Conservation (phyloP, 2,797 vertebrate genomes). For the Meriones psammophilus region DNA sequence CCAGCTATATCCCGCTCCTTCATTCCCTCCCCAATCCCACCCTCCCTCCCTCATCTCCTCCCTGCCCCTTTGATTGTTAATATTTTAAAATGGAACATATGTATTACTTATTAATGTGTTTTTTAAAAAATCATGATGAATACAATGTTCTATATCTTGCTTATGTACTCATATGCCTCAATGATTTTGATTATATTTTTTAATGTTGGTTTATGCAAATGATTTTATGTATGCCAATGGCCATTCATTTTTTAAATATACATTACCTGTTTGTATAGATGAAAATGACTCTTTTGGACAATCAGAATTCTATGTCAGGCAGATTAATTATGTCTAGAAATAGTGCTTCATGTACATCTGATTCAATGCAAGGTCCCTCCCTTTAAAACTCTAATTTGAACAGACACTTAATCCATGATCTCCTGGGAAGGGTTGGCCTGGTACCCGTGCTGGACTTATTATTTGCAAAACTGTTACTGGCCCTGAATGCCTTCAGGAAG, state of each 20-base stretch:
- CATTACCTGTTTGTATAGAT: slow-evolving; percentile 35
- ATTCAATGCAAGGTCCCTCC: background rate
- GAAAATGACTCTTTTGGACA: background rate
- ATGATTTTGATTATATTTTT: slow-evolving; percentile 41
- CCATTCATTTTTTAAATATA: slow-evolving; percentile 1
- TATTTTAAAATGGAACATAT: slow-evolving; percentile 57
- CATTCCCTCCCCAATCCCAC: too few species aligned
- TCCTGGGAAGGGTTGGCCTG: background rate
- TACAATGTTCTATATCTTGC: background rate
- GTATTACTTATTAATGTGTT: background rate
- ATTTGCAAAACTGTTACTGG: background rate
- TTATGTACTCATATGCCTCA: background rate
- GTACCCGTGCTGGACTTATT: background rate
- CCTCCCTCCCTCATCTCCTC: too few species aligned
- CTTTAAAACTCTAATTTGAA: background rate
- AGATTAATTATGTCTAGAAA: slow-evolving; percentile 38
- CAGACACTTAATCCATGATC: background rate
- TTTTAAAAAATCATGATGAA: slow-evolving; percentile 52
- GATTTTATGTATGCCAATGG: slow-evolving; percentile 12
- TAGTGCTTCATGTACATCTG: background rate
- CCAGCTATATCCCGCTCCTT: too few species aligned
- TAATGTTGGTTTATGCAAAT: background rate
- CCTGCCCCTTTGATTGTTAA: too few species aligned
- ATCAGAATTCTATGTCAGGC: background rate
- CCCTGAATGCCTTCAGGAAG: slow-evolving; percentile 1